Conservation (phyloP, 2,888 invertebrate species). For the Eupithecia vulgata region DNA sequence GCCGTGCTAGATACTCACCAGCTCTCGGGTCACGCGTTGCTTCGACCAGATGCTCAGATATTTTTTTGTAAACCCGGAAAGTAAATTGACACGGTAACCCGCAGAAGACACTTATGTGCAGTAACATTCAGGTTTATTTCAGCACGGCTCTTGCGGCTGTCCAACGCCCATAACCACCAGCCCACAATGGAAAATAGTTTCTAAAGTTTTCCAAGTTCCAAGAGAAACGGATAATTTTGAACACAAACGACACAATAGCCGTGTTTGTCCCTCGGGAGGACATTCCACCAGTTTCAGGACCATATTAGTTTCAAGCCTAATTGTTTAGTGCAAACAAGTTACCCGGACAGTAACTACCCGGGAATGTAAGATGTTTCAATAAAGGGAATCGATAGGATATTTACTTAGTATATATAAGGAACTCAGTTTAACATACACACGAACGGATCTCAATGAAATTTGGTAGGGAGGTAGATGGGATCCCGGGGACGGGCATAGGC, state of each 20-base stretch:
- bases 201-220: conserved; percentile 28
- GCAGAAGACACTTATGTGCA: background rate
- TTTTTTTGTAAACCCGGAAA: too few species aligned
- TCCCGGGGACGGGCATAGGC: too few species aligned
- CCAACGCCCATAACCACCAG: conserved; percentile 8
- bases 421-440: background rate
- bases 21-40: too few species aligned
- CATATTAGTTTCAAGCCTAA: conserved; percentile 67
- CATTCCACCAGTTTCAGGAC: conserved; percentile 41
- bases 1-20: too few species aligned
- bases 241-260: conserved; percentile 47
- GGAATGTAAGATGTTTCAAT: conserved; percentile 26
- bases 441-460: too few species aligned
- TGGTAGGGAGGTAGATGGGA: too few species aligned
- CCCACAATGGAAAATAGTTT: conserved; percentile 32
- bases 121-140: conserved; percentile 10
- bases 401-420: background rate
- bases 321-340: conserved; percentile 56
- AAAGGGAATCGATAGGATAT: conserved; percentile 4
- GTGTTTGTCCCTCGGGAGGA: conserved; percentile 54
- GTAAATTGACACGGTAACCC: background rate
- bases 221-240: conserved; percentile 50
- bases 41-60: too few species aligned
- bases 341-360: conserved; percentile 40
- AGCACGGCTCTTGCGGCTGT: conserved; percentile 4